Evolutionary conservation across 1,140 invertebrate genomes (phyloP).

Genomic region (Eubasilissa regina): DNA sequence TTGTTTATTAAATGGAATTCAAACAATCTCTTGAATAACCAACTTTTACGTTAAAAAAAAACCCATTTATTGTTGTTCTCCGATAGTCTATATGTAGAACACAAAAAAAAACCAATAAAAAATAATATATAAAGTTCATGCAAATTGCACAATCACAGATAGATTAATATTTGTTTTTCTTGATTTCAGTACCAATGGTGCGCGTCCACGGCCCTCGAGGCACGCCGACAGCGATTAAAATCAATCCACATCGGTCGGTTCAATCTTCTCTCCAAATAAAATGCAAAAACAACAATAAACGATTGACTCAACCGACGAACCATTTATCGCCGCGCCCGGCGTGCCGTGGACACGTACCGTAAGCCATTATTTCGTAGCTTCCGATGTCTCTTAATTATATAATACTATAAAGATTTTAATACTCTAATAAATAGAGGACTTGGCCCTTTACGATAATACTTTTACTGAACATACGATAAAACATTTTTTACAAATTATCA

Average conservation of each 20-base stretch:
- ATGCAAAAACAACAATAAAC: not conserved
- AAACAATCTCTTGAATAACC: not conserved
- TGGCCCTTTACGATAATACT: too few relatives aligned
- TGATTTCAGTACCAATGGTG: not conserved
- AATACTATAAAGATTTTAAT: too few relatives aligned
- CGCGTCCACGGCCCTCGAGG: too few relatives aligned
- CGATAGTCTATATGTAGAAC: not conserved
- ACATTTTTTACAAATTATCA: too few relatives aligned
- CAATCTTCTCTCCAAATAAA: not conserved
- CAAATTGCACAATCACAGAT: slow-evolving; percentile 44
- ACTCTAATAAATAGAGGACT: too few relatives aligned
- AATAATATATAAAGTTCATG: slow-evolving; percentile 31
- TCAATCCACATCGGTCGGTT: not conserved
- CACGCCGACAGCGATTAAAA: not conserved
- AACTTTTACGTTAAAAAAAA: not conserved
- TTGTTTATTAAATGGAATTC: not conserved
- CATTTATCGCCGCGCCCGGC: not conserved
- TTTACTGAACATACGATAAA: too few relatives aligned
- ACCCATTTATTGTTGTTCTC: not conserved
- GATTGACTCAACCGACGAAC: not conserved
- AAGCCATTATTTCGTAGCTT: too few relatives aligned
- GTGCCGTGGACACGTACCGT: not conserved
- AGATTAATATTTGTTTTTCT: slow-evolving; percentile 11
- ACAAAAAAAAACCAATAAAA: slow-evolving; percentile 18
- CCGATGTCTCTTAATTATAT: too few relatives aligned